Conservation (phyloP, 2,888 invertebrate genomes). For the Ochropleura plecta region DNA sequence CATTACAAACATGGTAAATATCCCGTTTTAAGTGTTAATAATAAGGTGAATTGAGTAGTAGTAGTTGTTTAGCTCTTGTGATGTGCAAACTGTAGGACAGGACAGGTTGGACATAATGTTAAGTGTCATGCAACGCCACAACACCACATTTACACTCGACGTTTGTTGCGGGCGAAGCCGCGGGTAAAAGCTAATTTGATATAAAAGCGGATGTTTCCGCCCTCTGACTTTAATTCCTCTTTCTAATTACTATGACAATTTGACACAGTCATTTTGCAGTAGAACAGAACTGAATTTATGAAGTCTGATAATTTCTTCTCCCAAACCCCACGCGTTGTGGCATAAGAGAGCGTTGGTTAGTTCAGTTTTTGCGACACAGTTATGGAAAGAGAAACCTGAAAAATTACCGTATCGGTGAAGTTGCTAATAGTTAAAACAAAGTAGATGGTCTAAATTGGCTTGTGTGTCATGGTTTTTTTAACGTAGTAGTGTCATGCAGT, state of each 20-base stretch:
- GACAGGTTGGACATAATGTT: too few relatives aligned
- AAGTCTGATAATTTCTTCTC: neutral
- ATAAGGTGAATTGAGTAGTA: too few relatives aligned
- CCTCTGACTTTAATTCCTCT: too few relatives aligned
- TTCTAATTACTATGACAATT: neutral
- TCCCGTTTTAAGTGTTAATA: too few relatives aligned
- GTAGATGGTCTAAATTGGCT: constrained; percentile 55
- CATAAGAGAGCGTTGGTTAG: neutral
- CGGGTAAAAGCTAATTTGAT: too few relatives aligned
- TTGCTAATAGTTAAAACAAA: constrained; percentile 63
- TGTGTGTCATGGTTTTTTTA: constrained; percentile 64
- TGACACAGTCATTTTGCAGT: neutral
- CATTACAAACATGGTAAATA: too few relatives aligned
- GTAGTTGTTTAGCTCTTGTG: too few relatives aligned
- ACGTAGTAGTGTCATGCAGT: constrained; percentile 59
- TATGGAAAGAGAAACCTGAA: constrained; percentile 62
- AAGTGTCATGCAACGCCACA: too few relatives aligned
- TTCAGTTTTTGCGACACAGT: constrained; percentile 37
- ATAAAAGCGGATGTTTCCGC: too few relatives aligned
- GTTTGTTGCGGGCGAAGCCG: too few relatives aligned
- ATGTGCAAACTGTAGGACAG: too few relatives aligned
- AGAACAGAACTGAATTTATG: neutral
- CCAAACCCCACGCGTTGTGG: neutral
- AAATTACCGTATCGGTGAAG: constrained; percentile 47
- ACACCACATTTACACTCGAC: too few relatives aligned